Evolutionary conservation across 2,113 vertebrate species (phyloP).

Genomic region (Eubucco bourcierii): DNA sequence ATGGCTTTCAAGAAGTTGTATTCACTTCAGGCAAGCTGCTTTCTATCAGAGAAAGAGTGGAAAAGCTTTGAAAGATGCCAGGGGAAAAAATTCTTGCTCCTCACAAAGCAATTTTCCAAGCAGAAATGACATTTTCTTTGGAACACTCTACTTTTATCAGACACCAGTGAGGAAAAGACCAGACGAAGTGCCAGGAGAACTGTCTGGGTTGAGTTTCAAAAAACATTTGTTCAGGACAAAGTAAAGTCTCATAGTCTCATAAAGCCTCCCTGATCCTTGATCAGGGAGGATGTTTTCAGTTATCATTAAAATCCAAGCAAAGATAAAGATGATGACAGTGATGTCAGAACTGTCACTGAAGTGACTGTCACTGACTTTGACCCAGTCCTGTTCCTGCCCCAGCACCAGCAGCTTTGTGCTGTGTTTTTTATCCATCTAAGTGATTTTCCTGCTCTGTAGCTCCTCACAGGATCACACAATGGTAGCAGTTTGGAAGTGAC

Average conservation of each 20-base stretch:
- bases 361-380: no score
- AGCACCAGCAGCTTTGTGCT: not conserved
- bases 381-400: not conserved
- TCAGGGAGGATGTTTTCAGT: not conserved
- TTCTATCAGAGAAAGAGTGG: not conserved
- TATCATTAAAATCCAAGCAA: not conserved
- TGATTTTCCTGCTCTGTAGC: not conserved
- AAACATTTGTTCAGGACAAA: not conserved
- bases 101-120: not conserved
- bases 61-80: not conserved
- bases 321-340: not conserved
- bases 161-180: not conserved
- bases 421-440: not conserved
- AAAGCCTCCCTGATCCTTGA: not conserved
- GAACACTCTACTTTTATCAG: not conserved
- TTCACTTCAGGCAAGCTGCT: not conserved
- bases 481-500: no score
- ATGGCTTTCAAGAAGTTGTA: not conserved
- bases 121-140: not conserved
- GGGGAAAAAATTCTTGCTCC: not conserved
- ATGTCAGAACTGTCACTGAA: not conserved
- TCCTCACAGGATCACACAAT: not conserved
- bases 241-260: conserved; percentile 22
- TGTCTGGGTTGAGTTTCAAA: conserved; percentile 24
- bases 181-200: not conserved